Conservation (phyloP, 2,797 vertebrate genomes). For the Gymnoscopelus braueri region DNA sequence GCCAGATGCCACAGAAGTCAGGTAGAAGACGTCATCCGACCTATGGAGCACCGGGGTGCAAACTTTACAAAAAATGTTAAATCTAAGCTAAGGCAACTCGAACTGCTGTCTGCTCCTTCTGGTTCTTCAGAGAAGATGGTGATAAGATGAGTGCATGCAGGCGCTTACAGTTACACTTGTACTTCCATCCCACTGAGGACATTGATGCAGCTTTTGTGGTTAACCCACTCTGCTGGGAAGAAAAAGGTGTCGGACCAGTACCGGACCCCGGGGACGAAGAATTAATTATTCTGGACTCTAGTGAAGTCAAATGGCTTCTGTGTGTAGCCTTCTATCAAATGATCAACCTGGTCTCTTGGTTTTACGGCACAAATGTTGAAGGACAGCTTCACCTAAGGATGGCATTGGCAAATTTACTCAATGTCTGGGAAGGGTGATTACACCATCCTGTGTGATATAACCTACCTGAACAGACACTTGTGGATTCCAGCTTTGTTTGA, state of each 20-base stretch:
- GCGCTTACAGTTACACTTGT: background rate
- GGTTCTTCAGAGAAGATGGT: constrained; percentile 7
- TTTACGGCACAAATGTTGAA: constrained; percentile 7
- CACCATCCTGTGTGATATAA: constrained; percentile 50
- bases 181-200: constrained; percentile 6
- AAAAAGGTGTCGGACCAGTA: constrained; percentile 30
- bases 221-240: constrained; percentile 35
- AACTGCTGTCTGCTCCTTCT: background rate
- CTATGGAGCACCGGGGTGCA: constrained; percentile 31
- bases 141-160: background rate
- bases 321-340: constrained; percentile 28
- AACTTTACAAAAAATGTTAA: constrained; percentile 44
- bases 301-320: constrained; percentile 62
- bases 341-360: constrained; percentile 1
- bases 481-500: constrained; percentile 74
- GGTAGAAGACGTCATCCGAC: constrained; percentile 14
- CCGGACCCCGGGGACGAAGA: constrained; percentile 20
- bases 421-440: constrained; percentile 73
- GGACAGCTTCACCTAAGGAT: constrained; percentile 56
- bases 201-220: constrained; percentile 37
- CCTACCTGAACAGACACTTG: constrained; percentile 61
- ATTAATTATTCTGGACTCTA: constrained; percentile 42
- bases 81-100: constrained; percentile 5
- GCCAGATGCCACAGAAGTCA: background rate
- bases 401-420: constrained; percentile 53